Base-by-base conservation (phyloP, 2,888 invertebrate genomes). In the Hololepta plana region DNA sequence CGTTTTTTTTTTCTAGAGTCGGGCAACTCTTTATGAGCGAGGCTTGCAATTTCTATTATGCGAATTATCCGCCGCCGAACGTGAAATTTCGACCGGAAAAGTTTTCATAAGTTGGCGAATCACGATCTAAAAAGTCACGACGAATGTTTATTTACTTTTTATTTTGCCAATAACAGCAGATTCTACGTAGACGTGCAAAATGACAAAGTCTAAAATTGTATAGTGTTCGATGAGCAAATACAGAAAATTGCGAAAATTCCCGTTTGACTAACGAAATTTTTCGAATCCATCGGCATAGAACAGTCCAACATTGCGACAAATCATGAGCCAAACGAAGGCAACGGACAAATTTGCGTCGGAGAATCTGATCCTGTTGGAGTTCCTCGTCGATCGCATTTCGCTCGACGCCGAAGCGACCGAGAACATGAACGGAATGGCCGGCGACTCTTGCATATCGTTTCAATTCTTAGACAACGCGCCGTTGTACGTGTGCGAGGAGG, bases 281-380 rank as follows among this genome's bases (percentile, higher is more conserved):
- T n/a, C n/a, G n/a, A n/a, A n/a, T n/a, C n/a, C n/a, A n/a, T n/a
- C n/a, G n/a, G n/a, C n/a, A n/a, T n/a, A n/a, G n/a, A n/a, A n/a
- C n/a, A n/a, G n/a, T n/a, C n/a, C n/a, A n/a, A n/a, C n/a, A n/a
- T n/a, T n/a, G n/a, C n/a, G n/a, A n/a, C n/a, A n/a, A n/a, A n/a
- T n/a, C n/a, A n/a, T n/a, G n/a, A n/a, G n/a, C n/a, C n/a, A n/a
- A n/a, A n/a, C n/a, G n/a, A n/a, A n/a, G 20, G 42, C 32, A 32
- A 54, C 51, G 52, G 51, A 47, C 28, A 58, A 59, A 40, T 43
- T 49, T 31, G 56, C 60, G 23, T 60, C 62, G 29, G 67, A 67
- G 39, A 60, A 65, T 31, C 53, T 68, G 21, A 72, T 72, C 44
- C 57, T 73, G 8, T 49, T 72, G 25, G 72, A 73, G 45, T 69